Evolutionary conservation across 1,140 invertebrate genomes (phyloP).

Genomic region (Drosophila punjabiensis): DNA sequence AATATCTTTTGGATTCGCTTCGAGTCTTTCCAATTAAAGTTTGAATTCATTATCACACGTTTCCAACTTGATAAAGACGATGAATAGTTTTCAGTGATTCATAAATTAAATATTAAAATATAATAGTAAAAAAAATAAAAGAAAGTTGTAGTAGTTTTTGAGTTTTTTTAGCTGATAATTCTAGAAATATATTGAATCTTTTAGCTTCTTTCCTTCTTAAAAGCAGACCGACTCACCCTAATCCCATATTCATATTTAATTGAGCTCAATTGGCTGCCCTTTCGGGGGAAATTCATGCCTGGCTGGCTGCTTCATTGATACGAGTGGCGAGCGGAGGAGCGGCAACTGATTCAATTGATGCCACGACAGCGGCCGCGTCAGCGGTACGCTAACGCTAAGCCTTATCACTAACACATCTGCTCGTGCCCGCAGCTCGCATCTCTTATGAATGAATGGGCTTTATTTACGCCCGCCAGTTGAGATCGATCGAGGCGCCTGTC

Average conservation of each 20-base stretch:
- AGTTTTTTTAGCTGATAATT: background rate
- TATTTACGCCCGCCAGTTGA: slow-evolving; percentile 40
- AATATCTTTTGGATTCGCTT: background rate
- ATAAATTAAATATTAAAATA: background rate
- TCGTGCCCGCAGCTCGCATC: slow-evolving; percentile 6
- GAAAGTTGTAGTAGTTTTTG: background rate
- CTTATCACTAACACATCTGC: slow-evolving; percentile 61
- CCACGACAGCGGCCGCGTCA: slow-evolving; percentile 52
- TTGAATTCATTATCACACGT: background rate
- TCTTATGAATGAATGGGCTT: slow-evolving; percentile 55
- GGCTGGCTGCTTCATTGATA: slow-evolving; percentile 56
- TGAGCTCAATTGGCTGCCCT: slow-evolving; percentile 75
- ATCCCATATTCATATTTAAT: slow-evolving; percentile 61
- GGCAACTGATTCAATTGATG: slow-evolving; percentile 70
- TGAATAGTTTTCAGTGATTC: background rate
- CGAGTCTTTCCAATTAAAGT: background rate
- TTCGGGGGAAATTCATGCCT: slow-evolving; percentile 67
- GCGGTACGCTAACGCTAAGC: slow-evolving; percentile 34
- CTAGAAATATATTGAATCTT: background rate
- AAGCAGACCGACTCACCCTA: slow-evolving; percentile 28
- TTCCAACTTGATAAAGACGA: background rate
- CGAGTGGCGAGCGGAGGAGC: slow-evolving; percentile 10
- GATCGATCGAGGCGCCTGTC: background rate
- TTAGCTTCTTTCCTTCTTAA: background rate
- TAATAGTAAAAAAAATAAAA: background rate